These are phyloP conservation scores for Gallirallus australis DNA, from an alignment of 2,797 vertebrate species.

Conservation along the genomic window DNA sequence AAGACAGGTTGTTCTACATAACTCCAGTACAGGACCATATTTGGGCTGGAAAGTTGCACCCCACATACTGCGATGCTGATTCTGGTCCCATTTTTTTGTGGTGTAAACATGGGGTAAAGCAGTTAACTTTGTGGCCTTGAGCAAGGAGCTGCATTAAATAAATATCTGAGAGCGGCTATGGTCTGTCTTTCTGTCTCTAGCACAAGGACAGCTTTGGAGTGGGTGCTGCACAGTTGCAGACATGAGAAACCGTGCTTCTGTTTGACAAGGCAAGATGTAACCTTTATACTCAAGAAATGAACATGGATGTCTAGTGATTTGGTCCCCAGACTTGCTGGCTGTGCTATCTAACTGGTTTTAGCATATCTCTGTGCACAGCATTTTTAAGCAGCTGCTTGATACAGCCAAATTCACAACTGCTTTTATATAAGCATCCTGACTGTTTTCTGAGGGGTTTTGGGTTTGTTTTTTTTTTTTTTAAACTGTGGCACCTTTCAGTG, in stretches of 20 bases:
- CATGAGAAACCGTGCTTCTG: not conserved
- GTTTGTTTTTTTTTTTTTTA: too few relatives aligned
- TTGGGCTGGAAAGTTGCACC: not conserved
- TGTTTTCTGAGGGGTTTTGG: too few relatives aligned
- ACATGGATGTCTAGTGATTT: not conserved
- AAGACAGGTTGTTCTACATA: slow-evolving; percentile 31
- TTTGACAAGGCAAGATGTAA: not conserved
- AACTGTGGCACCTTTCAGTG: not conserved
- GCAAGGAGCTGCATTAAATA: not conserved
- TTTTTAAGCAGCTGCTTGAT: not conserved
- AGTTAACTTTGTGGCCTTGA: not conserved
- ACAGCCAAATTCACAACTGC: not conserved
- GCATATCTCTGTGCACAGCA: not conserved
- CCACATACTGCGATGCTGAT: not conserved
- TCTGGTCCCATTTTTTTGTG: not conserved
- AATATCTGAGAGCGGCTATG: not conserved
- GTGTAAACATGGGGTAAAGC: not conserved
- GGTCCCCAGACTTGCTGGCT: not conserved
- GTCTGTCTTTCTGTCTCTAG: not conserved
- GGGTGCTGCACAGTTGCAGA: not conserved
- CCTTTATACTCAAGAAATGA: not conserved
- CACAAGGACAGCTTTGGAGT: not conserved
- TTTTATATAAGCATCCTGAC: not conserved
- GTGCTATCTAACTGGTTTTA: not conserved
- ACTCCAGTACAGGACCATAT: not conserved